A percentile compares a stretch with the other conserved stretches of the same genome.
phyloP scores from a whole-genome alignment of 2,113 vertebrate species.

The Elachura formosa region DNA sequence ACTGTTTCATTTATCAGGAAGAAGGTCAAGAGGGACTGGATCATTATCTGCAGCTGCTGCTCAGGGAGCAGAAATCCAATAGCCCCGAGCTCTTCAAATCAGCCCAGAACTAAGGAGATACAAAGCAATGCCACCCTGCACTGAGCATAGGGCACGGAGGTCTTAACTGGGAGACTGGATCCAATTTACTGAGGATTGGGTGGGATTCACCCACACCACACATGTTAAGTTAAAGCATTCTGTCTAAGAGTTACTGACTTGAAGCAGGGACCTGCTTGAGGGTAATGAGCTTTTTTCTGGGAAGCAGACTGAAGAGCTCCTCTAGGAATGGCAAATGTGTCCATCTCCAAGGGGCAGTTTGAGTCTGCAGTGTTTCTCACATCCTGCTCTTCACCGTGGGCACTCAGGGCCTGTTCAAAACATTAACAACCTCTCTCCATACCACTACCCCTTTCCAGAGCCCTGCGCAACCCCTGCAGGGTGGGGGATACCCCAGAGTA shows the following conservation, averaged over 20 bases:
- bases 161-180: not conserved
- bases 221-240: not conserved
- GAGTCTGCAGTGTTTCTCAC: not conserved
- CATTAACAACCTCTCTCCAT: not conserved
- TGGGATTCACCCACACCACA: not conserved
- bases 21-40: conserved; percentile 34
- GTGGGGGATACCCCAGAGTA: not conserved
- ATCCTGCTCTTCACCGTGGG: not conserved
- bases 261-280: not conserved
- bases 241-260: not conserved
- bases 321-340: not conserved
- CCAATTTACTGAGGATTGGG: conserved; percentile 4
- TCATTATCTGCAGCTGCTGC: conserved; percentile 11
- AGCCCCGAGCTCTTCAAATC: not conserved
- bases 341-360: not conserved
- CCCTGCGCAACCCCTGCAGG: not conserved
- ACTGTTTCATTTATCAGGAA: not conserved
- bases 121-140: not conserved
- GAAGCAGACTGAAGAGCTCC: not conserved
- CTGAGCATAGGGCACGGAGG: not conserved
- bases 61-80: not conserved
- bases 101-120: not conserved
- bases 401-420: not conserved
- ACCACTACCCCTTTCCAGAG: not conserved
- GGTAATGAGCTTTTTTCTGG: not conserved